Evolutionary conservation across 2,113 vertebrate species (phyloP).

Genomic region (Urocynchramus pylzowi): DNA sequence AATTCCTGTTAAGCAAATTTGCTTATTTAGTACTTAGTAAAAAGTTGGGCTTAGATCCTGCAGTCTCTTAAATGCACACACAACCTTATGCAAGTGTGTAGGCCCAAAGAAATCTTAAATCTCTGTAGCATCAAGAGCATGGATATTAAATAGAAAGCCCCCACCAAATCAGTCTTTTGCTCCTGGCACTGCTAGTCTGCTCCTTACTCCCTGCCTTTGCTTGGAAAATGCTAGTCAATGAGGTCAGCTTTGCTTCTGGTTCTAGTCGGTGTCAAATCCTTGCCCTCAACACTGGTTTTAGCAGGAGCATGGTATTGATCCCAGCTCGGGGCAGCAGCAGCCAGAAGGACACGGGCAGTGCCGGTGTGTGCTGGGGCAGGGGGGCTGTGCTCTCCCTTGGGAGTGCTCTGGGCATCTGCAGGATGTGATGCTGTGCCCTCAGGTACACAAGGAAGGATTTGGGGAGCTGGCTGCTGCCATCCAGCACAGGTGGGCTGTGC

Average conservation of each 20-base stretch:
- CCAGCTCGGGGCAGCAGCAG: not conserved
- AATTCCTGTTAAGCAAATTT: slow-evolving; percentile 43
- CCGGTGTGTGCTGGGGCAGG: not conserved
- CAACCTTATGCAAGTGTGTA: not conserved
- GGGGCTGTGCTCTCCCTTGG: not conserved
- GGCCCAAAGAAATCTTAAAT: not conserved
- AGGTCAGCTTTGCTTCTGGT: not conserved
- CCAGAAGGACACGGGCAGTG: not conserved
- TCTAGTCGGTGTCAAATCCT: not conserved
- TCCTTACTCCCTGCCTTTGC: not conserved
- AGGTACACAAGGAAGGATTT: fast-evolving
- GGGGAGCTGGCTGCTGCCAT: not conserved
- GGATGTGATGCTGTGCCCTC: not conserved
- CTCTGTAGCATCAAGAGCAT: not conserved
- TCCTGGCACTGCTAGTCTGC: not conserved
- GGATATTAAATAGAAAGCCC: not conserved
- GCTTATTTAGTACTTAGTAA: not conserved
- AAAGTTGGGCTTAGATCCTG: not conserved
- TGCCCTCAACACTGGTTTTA: not conserved
- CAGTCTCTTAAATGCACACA: not conserved
- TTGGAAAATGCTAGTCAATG: not conserved
- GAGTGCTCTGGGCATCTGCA: not conserved
- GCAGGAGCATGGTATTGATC: not conserved
- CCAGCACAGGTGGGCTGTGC: not conserved
- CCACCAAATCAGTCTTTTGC: not conserved